Evolutionary conservation across 2,797 vertebrate species (phyloP).

Genomic region (Odontamblyopus rebecca): DNA sequence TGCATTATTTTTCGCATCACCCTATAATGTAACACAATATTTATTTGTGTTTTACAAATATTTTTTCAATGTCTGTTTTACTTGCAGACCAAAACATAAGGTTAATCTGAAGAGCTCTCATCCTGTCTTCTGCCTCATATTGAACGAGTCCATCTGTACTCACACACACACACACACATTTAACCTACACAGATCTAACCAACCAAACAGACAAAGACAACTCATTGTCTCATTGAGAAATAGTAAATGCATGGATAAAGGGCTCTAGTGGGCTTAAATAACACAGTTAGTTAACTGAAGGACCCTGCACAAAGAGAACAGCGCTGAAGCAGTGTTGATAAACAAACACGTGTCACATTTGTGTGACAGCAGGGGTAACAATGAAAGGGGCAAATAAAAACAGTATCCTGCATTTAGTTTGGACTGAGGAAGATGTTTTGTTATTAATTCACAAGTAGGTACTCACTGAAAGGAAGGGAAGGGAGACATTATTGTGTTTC

Average conservation of each 20-base stretch:
- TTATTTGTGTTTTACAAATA: too few relatives aligned
- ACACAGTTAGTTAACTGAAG: conserved; percentile 45
- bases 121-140: too few relatives aligned
- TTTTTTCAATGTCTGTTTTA: too few relatives aligned
- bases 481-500: too few relatives aligned
- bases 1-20: too few relatives aligned
- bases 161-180: neutral
- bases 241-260: conserved; percentile 29
- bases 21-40: too few relatives aligned
- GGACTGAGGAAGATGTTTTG: neutral
- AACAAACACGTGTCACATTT: conserved; percentile 30
- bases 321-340: conserved; percentile 13
- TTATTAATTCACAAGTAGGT: too few relatives aligned
- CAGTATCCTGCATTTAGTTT: neutral
- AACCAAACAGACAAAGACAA: conserved; percentile 23
- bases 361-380: neutral
- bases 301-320: conserved; percentile 40
- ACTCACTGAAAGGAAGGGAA: too few relatives aligned
- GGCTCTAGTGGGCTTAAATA: conserved; percentile 38
- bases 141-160: too few relatives aligned
- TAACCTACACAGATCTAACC: neutral
- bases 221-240: conserved; percentile 10
- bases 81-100: too few relatives aligned
- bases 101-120: too few relatives aligned
- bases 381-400: neutral